These are phyloP conservation scores for Pachypanchax playfairii DNA, from an alignment of 2,113 vertebrate species.

Conservation along the genomic window DNA sequence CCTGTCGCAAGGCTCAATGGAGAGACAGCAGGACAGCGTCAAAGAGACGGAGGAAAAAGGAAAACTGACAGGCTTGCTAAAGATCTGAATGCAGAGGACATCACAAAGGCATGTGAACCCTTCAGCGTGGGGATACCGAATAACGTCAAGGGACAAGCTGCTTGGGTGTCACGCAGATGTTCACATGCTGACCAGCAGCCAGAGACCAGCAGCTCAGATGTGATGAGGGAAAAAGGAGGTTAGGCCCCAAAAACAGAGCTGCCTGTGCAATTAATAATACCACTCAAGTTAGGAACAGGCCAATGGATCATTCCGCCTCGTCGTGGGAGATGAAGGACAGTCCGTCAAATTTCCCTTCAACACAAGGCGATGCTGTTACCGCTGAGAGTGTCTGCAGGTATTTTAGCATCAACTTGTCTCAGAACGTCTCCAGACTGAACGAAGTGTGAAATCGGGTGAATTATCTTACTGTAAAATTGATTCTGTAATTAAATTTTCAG, in stretches of 20 bases:
- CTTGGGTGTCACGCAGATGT: background rate
- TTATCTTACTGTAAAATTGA: too few relatives aligned
- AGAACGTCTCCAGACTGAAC: too few relatives aligned
- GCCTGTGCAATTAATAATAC: conserved; percentile 58
- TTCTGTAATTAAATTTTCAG: conserved; percentile 20
- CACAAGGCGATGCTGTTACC: conserved; percentile 46
- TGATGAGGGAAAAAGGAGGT: conserved; percentile 12
- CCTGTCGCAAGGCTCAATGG: conserved; percentile 49
- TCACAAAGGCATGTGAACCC: background rate
- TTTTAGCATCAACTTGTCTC: background rate
- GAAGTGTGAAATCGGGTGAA: too few relatives aligned
- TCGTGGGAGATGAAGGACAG: conserved; percentile 61
- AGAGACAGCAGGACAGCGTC: conserved; percentile 3
- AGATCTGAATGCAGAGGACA: conserved; percentile 6
- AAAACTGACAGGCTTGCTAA: background rate
- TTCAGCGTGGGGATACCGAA: background rate
- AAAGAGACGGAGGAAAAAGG: background rate
- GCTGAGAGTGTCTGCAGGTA: background rate
- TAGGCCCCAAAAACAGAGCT: conserved; percentile 48
- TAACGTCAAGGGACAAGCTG: background rate
- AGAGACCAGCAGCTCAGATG: conserved; percentile 36
- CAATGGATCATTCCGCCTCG: conserved; percentile 52
- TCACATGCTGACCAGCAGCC: conserved; percentile 8
- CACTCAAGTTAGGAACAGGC: conserved; percentile 36
- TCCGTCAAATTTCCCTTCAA: conserved; percentile 30